phyloP scores from a whole-genome alignment of 2,797 vertebrate species.

The Clamator glandarius region DNA sequence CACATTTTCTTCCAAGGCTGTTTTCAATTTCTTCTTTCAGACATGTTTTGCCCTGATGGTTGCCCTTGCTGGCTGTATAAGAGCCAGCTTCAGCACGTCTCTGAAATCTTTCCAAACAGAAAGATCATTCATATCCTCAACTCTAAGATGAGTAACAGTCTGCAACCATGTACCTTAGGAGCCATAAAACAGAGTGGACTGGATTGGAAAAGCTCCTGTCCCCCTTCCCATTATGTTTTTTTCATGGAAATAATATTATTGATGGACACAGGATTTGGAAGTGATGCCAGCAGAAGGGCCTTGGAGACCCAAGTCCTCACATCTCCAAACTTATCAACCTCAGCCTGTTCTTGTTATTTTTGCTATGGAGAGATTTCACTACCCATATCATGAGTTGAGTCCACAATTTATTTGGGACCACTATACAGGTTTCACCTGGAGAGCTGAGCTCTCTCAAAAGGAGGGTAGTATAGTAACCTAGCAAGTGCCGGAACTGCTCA shows the following conservation, averaged over 20 bases:
- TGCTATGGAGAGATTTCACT: not conserved
- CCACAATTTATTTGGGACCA: not conserved
- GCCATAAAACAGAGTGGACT: slow-evolving; percentile 12
- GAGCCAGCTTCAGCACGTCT: slow-evolving; percentile 22
- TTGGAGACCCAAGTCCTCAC: not conserved
- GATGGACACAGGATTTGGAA: not conserved
- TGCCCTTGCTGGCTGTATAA: slow-evolving; percentile 30
- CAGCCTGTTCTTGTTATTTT: not conserved
- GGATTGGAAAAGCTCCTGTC: not conserved
- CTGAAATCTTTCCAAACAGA: slow-evolving; percentile 54
- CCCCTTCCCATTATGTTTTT: not conserved
- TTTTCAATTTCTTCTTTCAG: slow-evolving; percentile 65
- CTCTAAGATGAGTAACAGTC: slow-evolving; percentile 28
- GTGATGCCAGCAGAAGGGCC: not conserved
- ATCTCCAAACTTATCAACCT: not conserved
- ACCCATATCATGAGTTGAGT: not conserved
- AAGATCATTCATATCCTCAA: slow-evolving; percentile 21
- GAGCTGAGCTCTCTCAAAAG: not conserved
- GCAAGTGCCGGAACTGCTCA: not conserved
- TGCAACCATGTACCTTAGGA: slow-evolving; percentile 31
- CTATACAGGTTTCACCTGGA: not conserved
- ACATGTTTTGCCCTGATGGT: slow-evolving; percentile 47
- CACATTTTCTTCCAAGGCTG: slow-evolving; percentile 54
- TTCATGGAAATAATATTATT: not conserved
- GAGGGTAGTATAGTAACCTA: not conserved